Percentiles rank a stretch among this genome's conserved stretches.
These are phyloP conservation scores for Zophobas atratus DNA, from an alignment of 1,140 invertebrate genomes.

Conservation along the genomic window DNA sequence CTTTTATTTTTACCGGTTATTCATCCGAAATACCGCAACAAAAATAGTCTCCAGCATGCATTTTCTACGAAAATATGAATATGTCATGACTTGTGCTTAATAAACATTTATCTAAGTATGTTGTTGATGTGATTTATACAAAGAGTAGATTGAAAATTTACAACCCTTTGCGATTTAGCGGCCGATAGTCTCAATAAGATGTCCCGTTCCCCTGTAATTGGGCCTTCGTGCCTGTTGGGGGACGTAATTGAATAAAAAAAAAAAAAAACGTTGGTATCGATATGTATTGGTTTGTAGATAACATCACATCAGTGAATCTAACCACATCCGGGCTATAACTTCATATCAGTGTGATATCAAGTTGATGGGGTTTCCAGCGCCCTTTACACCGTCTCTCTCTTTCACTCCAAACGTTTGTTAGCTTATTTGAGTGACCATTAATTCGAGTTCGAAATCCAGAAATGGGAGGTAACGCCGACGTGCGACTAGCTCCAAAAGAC, in stretches of 20 bases:
- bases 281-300: conserved; percentile 54
- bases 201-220: not conserved
- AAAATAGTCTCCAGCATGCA: not conserved
- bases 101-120: too few relatives aligned
- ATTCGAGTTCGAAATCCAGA: not conserved
- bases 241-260: too few relatives aligned
- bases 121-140: too few relatives aligned
- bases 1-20: not conserved
- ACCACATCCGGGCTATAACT: conserved; percentile 60
- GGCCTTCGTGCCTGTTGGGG: too few relatives aligned
- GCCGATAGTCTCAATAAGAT: conserved; percentile 39
- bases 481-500: too few relatives aligned
- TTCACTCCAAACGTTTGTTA: conserved; percentile 29
- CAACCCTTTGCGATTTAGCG: too few relatives aligned
- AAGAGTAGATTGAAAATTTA: conserved; percentile 6
- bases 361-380: conserved; percentile 53
- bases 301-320: conserved; percentile 61
- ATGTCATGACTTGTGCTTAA: not conserved
- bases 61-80: not conserved
- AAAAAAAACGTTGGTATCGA: conserved; percentile 47
- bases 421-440: conserved; percentile 32
- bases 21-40: not conserved
- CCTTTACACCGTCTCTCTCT: conserved; percentile 42
- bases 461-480: too few relatives aligned
- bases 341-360: conserved; percentile 61